A percentile compares a stretch with the other conserved stretches of the same genome.
Conservation (phyloP, 2,888 invertebrate genomes). For the Meganola albula region DNA sequence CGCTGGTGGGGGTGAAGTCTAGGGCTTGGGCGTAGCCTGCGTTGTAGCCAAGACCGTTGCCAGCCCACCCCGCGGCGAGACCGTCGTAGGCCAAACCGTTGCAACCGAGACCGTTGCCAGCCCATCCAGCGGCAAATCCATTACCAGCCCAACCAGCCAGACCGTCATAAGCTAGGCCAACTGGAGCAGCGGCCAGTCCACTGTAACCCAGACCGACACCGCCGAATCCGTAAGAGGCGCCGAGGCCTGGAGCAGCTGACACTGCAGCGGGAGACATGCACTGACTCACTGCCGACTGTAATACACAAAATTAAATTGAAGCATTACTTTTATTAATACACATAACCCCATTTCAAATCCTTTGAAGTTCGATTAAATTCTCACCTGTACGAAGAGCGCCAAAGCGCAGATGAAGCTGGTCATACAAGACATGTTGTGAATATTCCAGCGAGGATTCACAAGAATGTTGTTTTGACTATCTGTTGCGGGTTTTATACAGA, state of each 20-base stretch:
- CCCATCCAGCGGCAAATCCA: conserved; percentile 4
- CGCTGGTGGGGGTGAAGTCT: conserved; percentile 19
- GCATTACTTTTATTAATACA: too few relatives aligned
- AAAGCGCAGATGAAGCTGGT: conserved; percentile 15
- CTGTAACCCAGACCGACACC: conserved; percentile 8
- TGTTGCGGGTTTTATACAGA: conserved; percentile 10
- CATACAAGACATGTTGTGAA: conserved; percentile 15
- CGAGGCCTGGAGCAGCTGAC: too few relatives aligned
- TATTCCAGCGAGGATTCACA: conserved; percentile 1
- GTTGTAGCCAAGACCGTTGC: neutral
- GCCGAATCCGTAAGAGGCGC: too few relatives aligned
- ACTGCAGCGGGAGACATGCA: too few relatives aligned
- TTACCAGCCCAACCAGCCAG: neutral
- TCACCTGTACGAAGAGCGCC: conserved; percentile 17
- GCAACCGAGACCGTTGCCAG: conserved; percentile 7
- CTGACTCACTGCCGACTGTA: too few relatives aligned
- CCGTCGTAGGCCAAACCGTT: conserved; percentile 8
- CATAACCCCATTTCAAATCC: too few relatives aligned
- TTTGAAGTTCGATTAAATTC: too few relatives aligned
- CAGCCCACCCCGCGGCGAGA: conserved; percentile 1
- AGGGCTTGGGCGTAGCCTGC: neutral
- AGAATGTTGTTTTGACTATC: conserved; percentile 11
- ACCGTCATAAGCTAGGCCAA: neutral
- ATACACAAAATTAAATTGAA: too few relatives aligned
- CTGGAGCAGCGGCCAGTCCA: conserved; percentile 2